Conservation (phyloP, 2,113 vertebrate genomes). For the Toxostoma redivivum region DNA sequence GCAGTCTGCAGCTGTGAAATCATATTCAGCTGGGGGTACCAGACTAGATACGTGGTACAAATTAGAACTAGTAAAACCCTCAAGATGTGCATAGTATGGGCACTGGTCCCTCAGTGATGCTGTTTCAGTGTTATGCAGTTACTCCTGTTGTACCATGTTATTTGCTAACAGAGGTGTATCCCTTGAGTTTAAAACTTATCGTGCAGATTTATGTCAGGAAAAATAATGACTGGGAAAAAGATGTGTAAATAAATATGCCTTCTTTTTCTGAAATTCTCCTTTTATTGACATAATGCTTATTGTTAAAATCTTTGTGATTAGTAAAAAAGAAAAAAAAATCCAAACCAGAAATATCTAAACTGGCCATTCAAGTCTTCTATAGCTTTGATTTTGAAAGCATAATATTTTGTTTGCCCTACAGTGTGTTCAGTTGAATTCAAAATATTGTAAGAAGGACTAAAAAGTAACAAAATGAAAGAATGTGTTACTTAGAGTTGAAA, state of each 20-base stretch:
- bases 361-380: neutral
- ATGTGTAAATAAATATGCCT: neutral
- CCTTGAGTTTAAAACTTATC: neutral
- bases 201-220: neutral
- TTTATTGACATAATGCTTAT: neutral
- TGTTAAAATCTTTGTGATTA: neutral
- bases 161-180: neutral
- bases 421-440: neutral
- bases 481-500: neutral
- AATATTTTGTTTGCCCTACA: neutral
- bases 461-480: neutral
- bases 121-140: neutral
- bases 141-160: rapidly evolving
- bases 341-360: neutral
- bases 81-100: neutral
- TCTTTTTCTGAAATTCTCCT: neutral
- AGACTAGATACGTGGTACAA: neutral
- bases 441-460: neutral
- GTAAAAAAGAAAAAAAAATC: neutral
- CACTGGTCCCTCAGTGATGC: neutral
- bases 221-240: neutral
- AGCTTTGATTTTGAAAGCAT: neutral
- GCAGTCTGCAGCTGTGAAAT: neutral
- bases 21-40: neutral
- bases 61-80: neutral